Evolutionary conservation across 2,888 invertebrate genomes (phyloP).

Genomic region (Archaeoteleia sp.): DNA sequence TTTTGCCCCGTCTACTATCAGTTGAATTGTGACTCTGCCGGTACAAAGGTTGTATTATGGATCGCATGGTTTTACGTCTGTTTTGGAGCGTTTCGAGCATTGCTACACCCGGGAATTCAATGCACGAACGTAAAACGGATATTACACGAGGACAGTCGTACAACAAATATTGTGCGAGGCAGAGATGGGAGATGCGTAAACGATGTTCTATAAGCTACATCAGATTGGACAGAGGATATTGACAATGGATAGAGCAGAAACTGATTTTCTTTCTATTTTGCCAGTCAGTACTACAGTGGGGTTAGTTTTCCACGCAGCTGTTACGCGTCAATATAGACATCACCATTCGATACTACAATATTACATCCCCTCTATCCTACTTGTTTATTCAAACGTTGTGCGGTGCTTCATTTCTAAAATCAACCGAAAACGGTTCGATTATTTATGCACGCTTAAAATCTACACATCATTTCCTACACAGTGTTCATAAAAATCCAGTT

Average conservation of each 20-base stretch:
- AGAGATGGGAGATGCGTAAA: constrained; percentile 49
- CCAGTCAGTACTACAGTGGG: background rate
- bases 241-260: constrained; percentile 48
- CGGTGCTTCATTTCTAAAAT: no score
- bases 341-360: constrained; percentile 29
- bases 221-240: constrained; percentile 51
- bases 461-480: no score
- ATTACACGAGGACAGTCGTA: constrained; percentile 48
- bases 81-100: constrained; percentile 44
- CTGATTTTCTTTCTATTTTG: constrained; percentile 47
- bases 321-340: constrained; percentile 37
- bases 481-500: no score
- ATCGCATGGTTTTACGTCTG: constrained; percentile 53
- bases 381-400: constrained; percentile 27
- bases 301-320: constrained; percentile 17
- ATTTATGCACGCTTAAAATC: no score
- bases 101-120: constrained; percentile 47
- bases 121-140: constrained; percentile 55
- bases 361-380: constrained; percentile 26
- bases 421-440: no score
- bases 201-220: constrained; percentile 42
- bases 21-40: constrained; percentile 47
- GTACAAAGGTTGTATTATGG: constrained; percentile 53
- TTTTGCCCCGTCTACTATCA: constrained; percentile 46
- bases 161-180: constrained; percentile 43